Conservation (phyloP, 2,888 invertebrate species). For the Dicyrtoma fusca region DNA sequence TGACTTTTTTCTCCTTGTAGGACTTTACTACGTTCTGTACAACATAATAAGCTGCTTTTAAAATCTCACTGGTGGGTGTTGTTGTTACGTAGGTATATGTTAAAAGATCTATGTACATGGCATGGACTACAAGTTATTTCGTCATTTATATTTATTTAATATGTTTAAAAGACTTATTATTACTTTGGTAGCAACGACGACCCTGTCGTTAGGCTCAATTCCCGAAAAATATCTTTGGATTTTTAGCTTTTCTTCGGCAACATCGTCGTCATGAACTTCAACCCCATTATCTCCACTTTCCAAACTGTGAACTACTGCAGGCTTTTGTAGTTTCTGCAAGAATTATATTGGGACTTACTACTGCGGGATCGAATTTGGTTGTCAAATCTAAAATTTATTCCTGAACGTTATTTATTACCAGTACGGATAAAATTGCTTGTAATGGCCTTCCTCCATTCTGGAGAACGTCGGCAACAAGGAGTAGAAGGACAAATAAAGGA, state of each 20-base stretch:
- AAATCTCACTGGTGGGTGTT: too few relatives aligned
- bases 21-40: neutral
- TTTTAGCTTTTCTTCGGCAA: neutral
- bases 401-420: too few relatives aligned
- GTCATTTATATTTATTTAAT: neutral
- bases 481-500: constrained; percentile 69
- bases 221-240: neutral
- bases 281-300: neutral
- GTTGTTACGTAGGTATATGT: too few relatives aligned
- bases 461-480: constrained; percentile 70
- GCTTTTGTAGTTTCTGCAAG: neutral
- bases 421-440: too few relatives aligned
- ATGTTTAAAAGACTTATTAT: neutral
- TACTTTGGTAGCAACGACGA: neutral
- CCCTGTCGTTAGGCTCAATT: neutral
- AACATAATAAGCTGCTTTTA: too few relatives aligned
- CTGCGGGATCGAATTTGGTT: too few relatives aligned
- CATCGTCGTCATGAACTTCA: neutral
- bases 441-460: constrained; percentile 66
- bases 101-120: neutral
- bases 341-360: constrained; percentile 22
- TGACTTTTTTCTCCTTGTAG: neutral
- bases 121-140: neutral
- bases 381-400: too few relatives aligned
- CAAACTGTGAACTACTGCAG: neutral